Percentiles rank a stretch among this genome's conserved stretches.
These are phyloP conservation scores for Xestia rhomboidea DNA, from an alignment of 2,888 invertebrate species.

Conservation along the genomic window DNA sequence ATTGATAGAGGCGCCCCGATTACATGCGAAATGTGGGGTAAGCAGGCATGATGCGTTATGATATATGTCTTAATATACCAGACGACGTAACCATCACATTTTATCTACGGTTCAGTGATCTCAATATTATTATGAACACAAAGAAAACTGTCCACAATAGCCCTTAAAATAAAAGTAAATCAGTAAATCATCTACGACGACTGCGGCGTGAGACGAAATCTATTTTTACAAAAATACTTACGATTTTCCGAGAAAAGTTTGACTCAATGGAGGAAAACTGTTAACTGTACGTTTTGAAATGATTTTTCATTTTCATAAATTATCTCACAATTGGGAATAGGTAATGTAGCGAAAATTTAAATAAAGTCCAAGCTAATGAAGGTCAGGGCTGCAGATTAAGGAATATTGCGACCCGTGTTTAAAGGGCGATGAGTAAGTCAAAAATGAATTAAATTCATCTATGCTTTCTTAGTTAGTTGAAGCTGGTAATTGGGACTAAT, in stretches of 20 bases:
- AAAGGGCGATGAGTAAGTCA: neutral
- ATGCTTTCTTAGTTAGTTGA: neutral
- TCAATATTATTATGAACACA: neutral
- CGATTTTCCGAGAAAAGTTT: slow-evolving; percentile 35
- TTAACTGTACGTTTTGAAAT: neutral
- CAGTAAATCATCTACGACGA: slow-evolving; percentile 18
- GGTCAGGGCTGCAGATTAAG: neutral
- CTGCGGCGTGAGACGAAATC: slow-evolving; percentile 11
- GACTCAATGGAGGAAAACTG: slow-evolving; percentile 41
- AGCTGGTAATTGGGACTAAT: neutral
- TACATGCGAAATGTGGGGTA: neutral
- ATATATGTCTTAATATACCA: neutral
- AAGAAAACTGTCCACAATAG: neutral
- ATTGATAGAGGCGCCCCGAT: neutral
- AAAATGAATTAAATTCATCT: neutral
- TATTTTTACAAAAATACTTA: slow-evolving; percentile 37
- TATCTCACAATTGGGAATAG: neutral
- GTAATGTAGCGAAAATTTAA: neutral
- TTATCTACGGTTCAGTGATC: neutral
- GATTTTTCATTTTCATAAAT: neutral
- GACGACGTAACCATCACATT: neutral
- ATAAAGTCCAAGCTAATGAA: neutral
- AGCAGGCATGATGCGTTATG: neutral
- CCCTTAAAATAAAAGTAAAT: slow-evolving; percentile 11
- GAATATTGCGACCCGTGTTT: neutral